Base-by-base conservation (phyloP, 2,888 invertebrate genomes). In the Apodemia duryi region DNA sequence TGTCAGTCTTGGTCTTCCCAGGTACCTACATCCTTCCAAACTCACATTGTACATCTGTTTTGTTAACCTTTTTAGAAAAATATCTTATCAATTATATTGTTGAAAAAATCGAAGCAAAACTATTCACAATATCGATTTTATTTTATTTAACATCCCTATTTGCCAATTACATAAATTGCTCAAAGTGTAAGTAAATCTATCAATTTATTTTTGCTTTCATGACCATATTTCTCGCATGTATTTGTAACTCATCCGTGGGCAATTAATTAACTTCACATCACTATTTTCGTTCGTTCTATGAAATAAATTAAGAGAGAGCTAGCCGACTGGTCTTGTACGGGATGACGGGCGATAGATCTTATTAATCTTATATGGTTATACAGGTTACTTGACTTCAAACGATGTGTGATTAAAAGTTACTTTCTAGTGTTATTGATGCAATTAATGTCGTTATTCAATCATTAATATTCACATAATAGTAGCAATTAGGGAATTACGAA, bases 241-340 rank as follows among this genome's bases (percentile, higher is more conserved):
- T 21, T 5, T n/a, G 13, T 21, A n/a, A 54, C 54, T 28, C 9
- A 54, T 54, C 6, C 54, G 54, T 11, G n/a, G 10, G 10, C 54
- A 28, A 54, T 54, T 28, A 54, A 54, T 54, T 54, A 54, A 29
- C 29, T 54, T 54, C 29, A 43, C 43, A 54, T 54, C 54, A 54
- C 54, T 28, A 54, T 54, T 54, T 54, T 54, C 54, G 54, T 29
- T 11, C 11, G 11, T 64, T 60, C 63, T 77, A 81, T 77, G 72
- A 75, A 74, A 79, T 83, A 81, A 81, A 76, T 76, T 66, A 75
- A 74, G 86, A 87, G 88, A 90, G 85, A 89, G 86, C 83, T 81
- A 74, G 71, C 69, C 71, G 72, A 74, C 80, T 75, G 71, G 76
- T 79, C 74, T 77, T 73, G 74, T 79, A 82, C 79, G 82, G 72